Conservation (phyloP, 2,888 invertebrate genomes). For the Parnassius apollo region DNA sequence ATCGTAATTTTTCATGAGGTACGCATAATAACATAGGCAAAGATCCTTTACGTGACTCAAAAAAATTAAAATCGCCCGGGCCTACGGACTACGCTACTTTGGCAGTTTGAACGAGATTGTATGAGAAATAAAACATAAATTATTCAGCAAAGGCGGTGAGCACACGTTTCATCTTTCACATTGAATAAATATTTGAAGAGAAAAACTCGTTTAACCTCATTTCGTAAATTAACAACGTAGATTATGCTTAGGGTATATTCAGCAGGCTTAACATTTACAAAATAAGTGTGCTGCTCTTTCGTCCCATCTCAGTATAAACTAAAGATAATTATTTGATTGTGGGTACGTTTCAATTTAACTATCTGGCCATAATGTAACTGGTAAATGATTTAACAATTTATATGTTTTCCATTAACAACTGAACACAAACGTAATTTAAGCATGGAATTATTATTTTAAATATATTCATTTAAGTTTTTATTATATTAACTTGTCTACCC, state of each 20-base stretch:
- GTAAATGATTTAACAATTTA: constrained; percentile 7
- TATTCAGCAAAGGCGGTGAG: constrained; percentile 64
- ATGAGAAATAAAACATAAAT: constrained; percentile 67
- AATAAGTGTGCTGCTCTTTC: constrained; percentile 26
- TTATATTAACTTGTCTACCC: too few relatives aligned
- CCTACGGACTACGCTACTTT: constrained; percentile 48
- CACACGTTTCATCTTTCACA: constrained; percentile 66
- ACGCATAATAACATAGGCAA: constrained; percentile 12
- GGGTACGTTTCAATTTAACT: constrained; percentile 15
- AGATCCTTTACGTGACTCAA: constrained; percentile 25
- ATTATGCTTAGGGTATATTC: constrained; percentile 41
- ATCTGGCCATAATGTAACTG: constrained; percentile 11
- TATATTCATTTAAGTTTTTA: neutral
- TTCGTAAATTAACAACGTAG: constrained; percentile 55
- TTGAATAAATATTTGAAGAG: constrained; percentile 61
- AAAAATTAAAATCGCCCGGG: constrained; percentile 52
- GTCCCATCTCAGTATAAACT: constrained; percentile 26
- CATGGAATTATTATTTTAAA: neutral
- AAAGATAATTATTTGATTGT: constrained; percentile 21
- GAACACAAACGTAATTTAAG: neutral
- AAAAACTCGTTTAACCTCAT: constrained; percentile 55
- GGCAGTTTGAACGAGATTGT: constrained; percentile 45
- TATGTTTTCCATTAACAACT: constrained; percentile 6
- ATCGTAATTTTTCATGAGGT: constrained; percentile 15
- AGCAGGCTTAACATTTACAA: constrained; percentile 29